Percentiles rank a stretch among this genome's conserved stretches.
These are phyloP conservation scores for Spilarctia lutea DNA, from an alignment of 2,888 invertebrate genomes.

Conservation along the genomic window DNA sequence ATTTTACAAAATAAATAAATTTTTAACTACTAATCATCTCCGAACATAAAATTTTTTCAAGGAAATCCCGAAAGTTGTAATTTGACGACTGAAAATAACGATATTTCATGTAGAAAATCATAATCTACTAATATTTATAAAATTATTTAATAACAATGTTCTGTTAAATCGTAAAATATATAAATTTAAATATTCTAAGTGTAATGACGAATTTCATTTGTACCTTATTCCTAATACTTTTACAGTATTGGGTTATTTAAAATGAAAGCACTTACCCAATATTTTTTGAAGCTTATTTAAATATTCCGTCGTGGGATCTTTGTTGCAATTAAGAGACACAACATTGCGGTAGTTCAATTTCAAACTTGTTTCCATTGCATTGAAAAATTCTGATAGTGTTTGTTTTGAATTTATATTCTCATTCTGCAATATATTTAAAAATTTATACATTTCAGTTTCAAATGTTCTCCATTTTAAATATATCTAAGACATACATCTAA, in stretches of 20 bases:
- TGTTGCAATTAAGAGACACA: conserved; percentile 50
- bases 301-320: conserved; percentile 36
- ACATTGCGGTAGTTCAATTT: conserved; percentile 62
- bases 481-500: background rate
- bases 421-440: background rate
- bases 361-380: conserved; percentile 61
- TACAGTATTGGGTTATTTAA: too few relatives aligned
- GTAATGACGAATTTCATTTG: background rate
- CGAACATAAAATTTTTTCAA: too few relatives aligned
- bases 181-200: background rate
- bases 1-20: too few relatives aligned
- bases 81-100: too few relatives aligned
- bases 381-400: conserved; percentile 55
- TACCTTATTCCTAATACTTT: too few relatives aligned
- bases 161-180: background rate
- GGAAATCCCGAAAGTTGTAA: too few relatives aligned
- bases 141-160: background rate
- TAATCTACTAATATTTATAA: too few relatives aligned
- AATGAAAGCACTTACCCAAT: conserved; percentile 44
- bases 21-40: too few relatives aligned
- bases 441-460: background rate
- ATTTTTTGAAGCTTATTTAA: conserved; percentile 47
- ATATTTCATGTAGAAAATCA: too few relatives aligned
- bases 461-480: background rate
- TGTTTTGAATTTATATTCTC: conserved; percentile 31